Conservation (phyloP, 2,797 vertebrate species). For the Peromyscus melanophrys region DNA sequence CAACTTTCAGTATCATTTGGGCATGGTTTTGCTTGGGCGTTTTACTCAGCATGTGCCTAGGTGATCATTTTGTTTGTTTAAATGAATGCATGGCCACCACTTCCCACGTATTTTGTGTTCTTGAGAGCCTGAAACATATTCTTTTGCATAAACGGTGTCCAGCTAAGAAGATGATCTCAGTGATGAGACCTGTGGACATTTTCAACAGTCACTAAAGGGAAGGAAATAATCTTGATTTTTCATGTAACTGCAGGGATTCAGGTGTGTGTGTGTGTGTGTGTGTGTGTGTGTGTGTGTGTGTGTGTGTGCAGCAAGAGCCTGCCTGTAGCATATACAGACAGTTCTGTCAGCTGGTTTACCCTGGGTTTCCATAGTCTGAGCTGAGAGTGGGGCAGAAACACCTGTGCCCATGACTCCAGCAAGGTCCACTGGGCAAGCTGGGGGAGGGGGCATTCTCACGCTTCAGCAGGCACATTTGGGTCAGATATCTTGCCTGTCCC, state of each 20-base stretch:
- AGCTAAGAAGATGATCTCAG: neutral
- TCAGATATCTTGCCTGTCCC: conserved; percentile 5
- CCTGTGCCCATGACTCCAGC: neutral
- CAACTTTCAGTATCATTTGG: neutral
- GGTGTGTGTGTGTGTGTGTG: neutral
- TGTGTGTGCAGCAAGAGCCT: neutral
- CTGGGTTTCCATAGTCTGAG: neutral
- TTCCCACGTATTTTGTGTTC: neutral
- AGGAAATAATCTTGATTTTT: conserved; percentile 45
- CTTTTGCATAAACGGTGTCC: neutral
- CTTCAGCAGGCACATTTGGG: neutral
- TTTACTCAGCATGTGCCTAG: neutral
- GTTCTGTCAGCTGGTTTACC: neutral
- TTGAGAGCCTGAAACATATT: neutral
- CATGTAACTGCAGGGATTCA: neutral
- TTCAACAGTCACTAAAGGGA: conserved; percentile 33
- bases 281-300: no score
- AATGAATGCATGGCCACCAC: neutral
- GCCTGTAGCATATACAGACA: no score
- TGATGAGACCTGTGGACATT: neutral
- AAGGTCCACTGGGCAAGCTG: neutral
- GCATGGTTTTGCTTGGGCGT: neutral
- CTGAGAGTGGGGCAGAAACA: neutral
- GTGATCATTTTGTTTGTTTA: conserved; percentile 29
- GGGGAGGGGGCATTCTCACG: neutral